Base-by-base conservation (phyloP, 1,140 invertebrate genomes). In the Pogonomyrmex californicus region DNA sequence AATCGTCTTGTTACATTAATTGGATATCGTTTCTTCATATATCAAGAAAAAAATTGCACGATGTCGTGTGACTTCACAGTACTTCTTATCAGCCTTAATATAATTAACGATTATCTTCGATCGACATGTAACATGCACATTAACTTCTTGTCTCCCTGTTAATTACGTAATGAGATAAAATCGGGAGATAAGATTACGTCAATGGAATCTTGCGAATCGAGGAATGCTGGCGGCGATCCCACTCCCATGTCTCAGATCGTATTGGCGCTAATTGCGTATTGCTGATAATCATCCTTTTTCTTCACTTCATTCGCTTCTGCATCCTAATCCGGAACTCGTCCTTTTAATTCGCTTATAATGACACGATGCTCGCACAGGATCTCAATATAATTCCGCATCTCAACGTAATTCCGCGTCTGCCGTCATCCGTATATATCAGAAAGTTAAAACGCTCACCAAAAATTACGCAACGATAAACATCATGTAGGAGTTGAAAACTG, bases 91-190 rank as follows among this genome's bases (percentile, higher is more conserved):
- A 44, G 4, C 2, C 30, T 63, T 17, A 0, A 6, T 38, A 41
- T 41, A 79, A 51, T 66, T 54, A 79, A 3, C 12, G 14, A 81
- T 68, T 56, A 68, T 54, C 9, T 62, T 79, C 36, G 14, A 56
- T 68, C 6, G 47, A 41, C 33, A 9, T 12, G n/a, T 33, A 51
- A 66, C 44, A 49, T 66, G 33, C 47, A 38, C 2, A 12, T 56
- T 36, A 47, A 56, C 10, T 36, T 68, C n/a, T n/a, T 41, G 12
- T 65, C 17, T 17, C n/a, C 7, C 36, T 14, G 6, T 10, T 66
- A 49, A 33, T 81, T 68, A 54, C 12, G 2, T 66, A 81, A 66
- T 5, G 5, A 81, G 78, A 81, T 70, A 81, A 81, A 30, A 70
- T 81, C 23, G 0, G 7, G 33, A 81, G 63, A 81, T 79, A 44